Base-by-base conservation (phyloP, 2,888 invertebrate genomes). In the Psylliodes chrysocephalus region DNA sequence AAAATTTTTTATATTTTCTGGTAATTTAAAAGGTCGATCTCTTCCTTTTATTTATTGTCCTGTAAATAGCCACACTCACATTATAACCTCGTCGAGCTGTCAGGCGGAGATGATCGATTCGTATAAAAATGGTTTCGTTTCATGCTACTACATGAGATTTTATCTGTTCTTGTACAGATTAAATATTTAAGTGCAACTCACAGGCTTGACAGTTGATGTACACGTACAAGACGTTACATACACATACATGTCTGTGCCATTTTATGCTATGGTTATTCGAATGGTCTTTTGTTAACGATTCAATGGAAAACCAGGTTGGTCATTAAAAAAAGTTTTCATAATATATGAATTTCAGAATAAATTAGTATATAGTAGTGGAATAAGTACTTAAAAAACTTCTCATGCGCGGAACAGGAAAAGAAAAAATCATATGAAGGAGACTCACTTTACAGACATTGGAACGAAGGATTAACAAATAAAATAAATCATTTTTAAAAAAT, bases 181-280 rank as follows among this genome's bases (percentile, higher is more conserved):
- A 40, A 52, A 54, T 54, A 40, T 54, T 54, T 40, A 54, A 38
- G 54, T 25, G 54, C 54, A 54, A 54, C 54, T 40, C 38, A 38
- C 40, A 12, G 15, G 40, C 40, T 54, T 54, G 54, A 38, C 54
- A 54, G 54, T 54, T 54, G 38, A 54, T 40, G 25, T 54, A 25
- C 30, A 28, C 28, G 49, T 49, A 49, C 49, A 2, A 8, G 28
- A 12, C 15, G 8, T n/a, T 49, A 28, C 28, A 17, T 28, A 28
- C 28, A 49, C 30, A 28, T 30, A 14, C 44, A 15, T 17, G 44
- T 44, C 44, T 44, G 19, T 44, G 44, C 44, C 44, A 44, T 49
- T 49, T 28, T 8, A 25, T 14, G 14, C 28, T 30, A 15, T 30
- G 30, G 28, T 49, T 28, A 30, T 49, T 28, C 30, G 28, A 49